Evolutionary conservation across 2,797 vertebrate genomes (phyloP).

Genomic region (Syngnathus rostellatus): DNA sequence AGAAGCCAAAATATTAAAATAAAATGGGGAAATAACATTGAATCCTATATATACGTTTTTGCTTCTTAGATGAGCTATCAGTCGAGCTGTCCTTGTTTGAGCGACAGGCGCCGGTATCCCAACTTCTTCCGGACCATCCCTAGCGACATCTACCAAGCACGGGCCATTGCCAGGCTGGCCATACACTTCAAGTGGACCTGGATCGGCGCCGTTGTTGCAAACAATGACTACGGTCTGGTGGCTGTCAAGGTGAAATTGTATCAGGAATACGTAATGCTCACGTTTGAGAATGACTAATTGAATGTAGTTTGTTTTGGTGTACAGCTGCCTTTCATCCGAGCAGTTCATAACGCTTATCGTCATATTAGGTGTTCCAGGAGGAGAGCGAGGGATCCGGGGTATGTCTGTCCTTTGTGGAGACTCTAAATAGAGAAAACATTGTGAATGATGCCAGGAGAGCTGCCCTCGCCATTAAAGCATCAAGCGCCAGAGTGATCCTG

Average conservation of each 20-base stretch:
- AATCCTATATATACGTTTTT: background rate
- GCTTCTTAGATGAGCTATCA: constrained; percentile 63
- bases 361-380: constrained; percentile 54
- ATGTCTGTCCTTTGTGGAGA: constrained; percentile 66
- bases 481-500: constrained; percentile 61
- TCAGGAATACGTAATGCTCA: background rate
- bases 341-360: background rate
- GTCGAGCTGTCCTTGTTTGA: constrained; percentile 59
- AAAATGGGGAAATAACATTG: background rate
- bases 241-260: constrained; percentile 45
- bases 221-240: constrained; percentile 63
- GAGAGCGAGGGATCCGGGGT: constrained; percentile 46
- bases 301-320: background rate
- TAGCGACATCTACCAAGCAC: constrained; percentile 65
- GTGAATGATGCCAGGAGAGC: constrained; percentile 47
- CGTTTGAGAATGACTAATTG: background rate
- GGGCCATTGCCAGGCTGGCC: constrained; percentile 60
- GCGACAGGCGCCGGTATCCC: constrained; percentile 42
- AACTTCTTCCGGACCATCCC: constrained; percentile 67
- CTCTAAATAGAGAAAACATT: constrained; percentile 52
- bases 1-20: no score
- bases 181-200: constrained; percentile 67
- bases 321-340: background rate
- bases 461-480: constrained; percentile 58
- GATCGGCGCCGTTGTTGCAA: constrained; percentile 59